Evolutionary conservation across 2,797 vertebrate species (phyloP).

Genomic region (Amblyraja radiata): DNA sequence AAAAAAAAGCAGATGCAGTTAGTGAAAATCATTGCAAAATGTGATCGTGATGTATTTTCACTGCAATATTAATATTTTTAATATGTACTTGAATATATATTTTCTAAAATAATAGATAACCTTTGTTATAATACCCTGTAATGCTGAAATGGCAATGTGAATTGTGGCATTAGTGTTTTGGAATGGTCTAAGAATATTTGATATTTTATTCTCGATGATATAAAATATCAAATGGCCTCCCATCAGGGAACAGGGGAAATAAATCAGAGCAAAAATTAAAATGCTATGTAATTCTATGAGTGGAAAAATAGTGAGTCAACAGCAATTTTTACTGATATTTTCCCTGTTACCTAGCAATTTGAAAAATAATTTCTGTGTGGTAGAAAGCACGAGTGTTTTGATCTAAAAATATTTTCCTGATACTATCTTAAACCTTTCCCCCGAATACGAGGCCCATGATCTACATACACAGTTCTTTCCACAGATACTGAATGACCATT

Average conservation of each 20-base stretch:
- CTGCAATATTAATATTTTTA: neutral
- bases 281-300: too few relatives aligned
- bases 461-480: neutral
- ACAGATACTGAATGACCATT: neutral
- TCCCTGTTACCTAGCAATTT: too few relatives aligned
- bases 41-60: neutral
- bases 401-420: neutral
- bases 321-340: too few relatives aligned
- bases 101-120: neutral
- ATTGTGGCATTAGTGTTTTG: neutral
- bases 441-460: neutral
- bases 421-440: neutral
- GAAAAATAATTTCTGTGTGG: too few relatives aligned
- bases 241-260: too few relatives aligned
- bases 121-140: neutral
- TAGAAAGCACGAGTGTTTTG: neutral
- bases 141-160: neutral
- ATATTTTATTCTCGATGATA: too few relatives aligned
- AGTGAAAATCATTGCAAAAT: neutral
- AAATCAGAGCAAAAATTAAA: too few relatives aligned
- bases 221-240: too few relatives aligned
- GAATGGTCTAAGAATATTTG: neutral
- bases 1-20: neutral
- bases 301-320: too few relatives aligned
- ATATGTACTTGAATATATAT: neutral